Conservation (phyloP, 2,797 vertebrate species). For the Gymnopithys bicolor region DNA sequence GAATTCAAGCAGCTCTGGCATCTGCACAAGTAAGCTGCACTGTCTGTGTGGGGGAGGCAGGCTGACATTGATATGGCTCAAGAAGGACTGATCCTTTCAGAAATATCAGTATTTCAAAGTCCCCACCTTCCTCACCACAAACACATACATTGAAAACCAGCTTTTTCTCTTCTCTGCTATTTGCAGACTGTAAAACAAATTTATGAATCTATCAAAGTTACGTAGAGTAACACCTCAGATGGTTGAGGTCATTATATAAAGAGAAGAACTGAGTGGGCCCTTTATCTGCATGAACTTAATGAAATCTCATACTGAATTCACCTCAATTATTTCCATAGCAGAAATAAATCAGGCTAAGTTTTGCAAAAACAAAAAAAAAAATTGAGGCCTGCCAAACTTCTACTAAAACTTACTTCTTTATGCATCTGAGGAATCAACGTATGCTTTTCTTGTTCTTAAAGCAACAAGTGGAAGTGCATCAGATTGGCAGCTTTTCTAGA, state of each 20-base stretch:
- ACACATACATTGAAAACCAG: not conserved
- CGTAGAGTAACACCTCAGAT: not conserved
- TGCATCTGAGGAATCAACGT: not conserved
- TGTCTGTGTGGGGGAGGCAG: not conserved
- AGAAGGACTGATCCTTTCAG: not conserved
- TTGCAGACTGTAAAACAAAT: not conserved
- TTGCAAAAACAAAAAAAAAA: not conserved
- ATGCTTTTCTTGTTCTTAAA: not conserved
- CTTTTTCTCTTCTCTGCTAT: not conserved
- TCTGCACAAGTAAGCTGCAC: rapidly evolving
- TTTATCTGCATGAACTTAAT: not conserved
- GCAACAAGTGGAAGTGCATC: rapidly evolving
- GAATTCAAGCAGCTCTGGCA: not conserved
- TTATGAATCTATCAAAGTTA: not conserved
- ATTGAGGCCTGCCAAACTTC: not conserved
- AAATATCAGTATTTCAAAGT: not conserved
- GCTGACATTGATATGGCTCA: not conserved
- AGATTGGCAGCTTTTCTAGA: not conserved
- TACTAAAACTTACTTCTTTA: not conserved
- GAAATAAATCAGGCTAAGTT: not conserved
- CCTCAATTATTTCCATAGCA: conserved; percentile 4
- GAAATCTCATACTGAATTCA: not conserved
- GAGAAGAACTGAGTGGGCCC: not conserved
- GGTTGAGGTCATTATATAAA: not conserved
- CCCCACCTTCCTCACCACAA: not conserved